Evolutionary conservation across 1,140 invertebrate species (phyloP), one percentile per base, ranked within the genome.

Genomic region (Acromyrmex charruanus): DNA sequence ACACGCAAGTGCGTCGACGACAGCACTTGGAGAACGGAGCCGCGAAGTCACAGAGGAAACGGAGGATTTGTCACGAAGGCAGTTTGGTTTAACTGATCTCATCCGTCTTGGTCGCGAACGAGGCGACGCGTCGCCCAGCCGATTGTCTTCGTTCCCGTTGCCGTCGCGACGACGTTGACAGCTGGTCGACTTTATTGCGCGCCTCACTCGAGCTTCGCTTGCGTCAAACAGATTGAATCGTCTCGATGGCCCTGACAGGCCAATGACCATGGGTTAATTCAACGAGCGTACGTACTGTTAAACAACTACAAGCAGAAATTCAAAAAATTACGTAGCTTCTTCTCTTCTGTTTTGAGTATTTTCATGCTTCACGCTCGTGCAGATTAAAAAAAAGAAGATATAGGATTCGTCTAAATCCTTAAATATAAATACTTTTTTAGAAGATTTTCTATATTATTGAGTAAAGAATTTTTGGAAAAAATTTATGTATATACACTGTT

Each of bases 71-170:
- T 94, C 94, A 94, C 93, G 93, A 93, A 93, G 92, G 92, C 92
- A 94, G 94, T 95, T 94, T 94, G 92, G 93, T 95, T 95, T 95
- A 95, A 95, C 93, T 94, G 94, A 94, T 95, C 93, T 94, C 94
- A 95, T 94, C 94, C 94, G 94, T 95, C 94, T 94, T 94, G 44
- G 91, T 92, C 91, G 93, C 89, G 89, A 89, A 89, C 92, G 90
- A 89, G 87, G 88, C 90, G 88, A 86, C 79, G 91, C 84, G 82
- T 59, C 88, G 79, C 88, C 89, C 66, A 77, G 75, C 85, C 85
- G 74, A 74, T 85, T 85, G 89, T 85, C 89, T 85, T 89, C 81
- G 84, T 21, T 82, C 55, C 58, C 59, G 79, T 89, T 66, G 86
- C 74, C 87, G 86, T 86, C 84, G 69, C 87, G 89, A 71, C 80